Evolutionary conservation across 2,888 invertebrate species (phyloP).

Genomic region (Margaritifera margaritifera): DNA sequence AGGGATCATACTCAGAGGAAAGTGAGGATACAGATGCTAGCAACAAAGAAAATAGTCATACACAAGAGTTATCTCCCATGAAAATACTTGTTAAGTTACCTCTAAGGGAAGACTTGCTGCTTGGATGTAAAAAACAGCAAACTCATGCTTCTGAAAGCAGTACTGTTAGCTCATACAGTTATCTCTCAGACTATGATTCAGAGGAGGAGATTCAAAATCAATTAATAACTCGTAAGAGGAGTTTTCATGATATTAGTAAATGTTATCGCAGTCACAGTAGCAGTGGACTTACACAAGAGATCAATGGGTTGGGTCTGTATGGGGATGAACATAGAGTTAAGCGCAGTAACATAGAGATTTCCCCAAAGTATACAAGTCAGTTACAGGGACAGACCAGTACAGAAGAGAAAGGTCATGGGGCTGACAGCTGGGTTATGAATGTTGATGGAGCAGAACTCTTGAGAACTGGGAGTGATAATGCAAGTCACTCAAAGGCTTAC

Average conservation of each 20-base stretch:
- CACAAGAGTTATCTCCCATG: constrained; percentile 1
- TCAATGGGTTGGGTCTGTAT: constrained; percentile 34
- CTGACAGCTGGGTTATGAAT: no score
- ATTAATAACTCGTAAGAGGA: constrained; percentile 33
- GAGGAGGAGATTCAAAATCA: constrained; percentile 14
- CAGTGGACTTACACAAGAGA: constrained; percentile 48
- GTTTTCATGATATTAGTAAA: constrained; percentile 36
- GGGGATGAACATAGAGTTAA: constrained; percentile 49
- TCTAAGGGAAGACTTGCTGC: background rate
- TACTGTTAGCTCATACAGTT: constrained; percentile 23
- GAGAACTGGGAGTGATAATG: no score
- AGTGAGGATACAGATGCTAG: constrained; percentile 35
- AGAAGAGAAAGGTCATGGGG: no score
- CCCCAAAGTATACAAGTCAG: no score
- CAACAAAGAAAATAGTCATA: constrained; percentile 20
- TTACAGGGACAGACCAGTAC: no score
- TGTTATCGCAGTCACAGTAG: constrained; percentile 32
- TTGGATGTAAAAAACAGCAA: no score
- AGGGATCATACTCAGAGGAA: constrained; percentile 56
- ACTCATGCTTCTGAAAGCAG: no score
- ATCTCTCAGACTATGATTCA: constrained; percentile 52
- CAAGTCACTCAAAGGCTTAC: no score
- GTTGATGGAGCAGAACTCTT: no score
- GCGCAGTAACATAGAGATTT: constrained; percentile 17
- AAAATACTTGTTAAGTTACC: background rate